Percentiles rank a stretch among this genome's conserved stretches.
Evolutionary conservation across 2,888 invertebrate genomes (phyloP).

Genomic region (Dryadula phaetusa): DNA sequence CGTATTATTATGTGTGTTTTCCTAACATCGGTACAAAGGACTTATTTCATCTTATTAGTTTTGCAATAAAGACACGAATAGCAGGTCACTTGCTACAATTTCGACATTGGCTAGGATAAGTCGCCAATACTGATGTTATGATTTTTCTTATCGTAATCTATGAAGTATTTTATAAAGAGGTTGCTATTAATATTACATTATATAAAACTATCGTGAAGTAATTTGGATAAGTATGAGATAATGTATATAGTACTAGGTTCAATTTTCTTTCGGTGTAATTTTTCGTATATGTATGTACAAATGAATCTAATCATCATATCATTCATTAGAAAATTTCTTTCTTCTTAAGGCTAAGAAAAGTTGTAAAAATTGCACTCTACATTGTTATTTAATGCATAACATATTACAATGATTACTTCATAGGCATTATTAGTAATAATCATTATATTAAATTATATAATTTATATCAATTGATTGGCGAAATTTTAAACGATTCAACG

Average conservation of each 20-base stretch:
- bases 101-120: neutral
- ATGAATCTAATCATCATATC: no score
- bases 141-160: no score
- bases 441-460: conserved; percentile 25
- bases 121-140: neutral
- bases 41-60: neutral
- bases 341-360: no score
- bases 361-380: neutral
- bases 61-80: conserved; percentile 5
- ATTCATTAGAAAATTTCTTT: no score
- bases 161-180: no score
- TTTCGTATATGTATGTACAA: no score
- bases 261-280: no score
- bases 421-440: neutral
- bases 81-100: neutral
- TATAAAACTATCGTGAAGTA: no score
- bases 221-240: no score
- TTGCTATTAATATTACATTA: no score
- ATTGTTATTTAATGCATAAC: neutral
- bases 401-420: conserved; percentile 4
- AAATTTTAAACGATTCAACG: conserved; percentile 10
- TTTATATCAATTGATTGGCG: neutral
- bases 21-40: neutral
- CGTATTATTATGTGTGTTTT: conserved; percentile 14
- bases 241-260: no score